Conservation (phyloP, 1,140 invertebrate species). For the Bombus pascuorum region DNA sequence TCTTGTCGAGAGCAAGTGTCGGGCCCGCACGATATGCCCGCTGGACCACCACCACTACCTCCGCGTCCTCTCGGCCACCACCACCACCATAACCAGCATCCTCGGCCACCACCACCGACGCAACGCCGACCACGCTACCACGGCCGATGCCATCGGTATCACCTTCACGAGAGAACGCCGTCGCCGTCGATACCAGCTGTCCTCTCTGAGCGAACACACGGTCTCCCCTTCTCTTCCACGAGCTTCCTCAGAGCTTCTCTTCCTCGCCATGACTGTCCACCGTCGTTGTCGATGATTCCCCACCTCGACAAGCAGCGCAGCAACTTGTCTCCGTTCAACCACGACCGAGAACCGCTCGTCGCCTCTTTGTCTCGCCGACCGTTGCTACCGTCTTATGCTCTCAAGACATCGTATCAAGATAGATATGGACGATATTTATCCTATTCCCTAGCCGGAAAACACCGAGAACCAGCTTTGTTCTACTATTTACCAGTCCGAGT, state of each 20-base stretch:
- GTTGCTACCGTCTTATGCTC: not conserved
- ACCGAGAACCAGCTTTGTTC: not conserved
- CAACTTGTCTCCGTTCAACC: conserved; percentile 52
- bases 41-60: conserved; percentile 27
- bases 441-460: too few species aligned
- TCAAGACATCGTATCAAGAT: not conserved
- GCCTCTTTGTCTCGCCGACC: conserved; percentile 23
- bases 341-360: conserved; percentile 38
- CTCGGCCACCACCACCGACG: conserved; percentile 40
- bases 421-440: conserved; percentile 7
- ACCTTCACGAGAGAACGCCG: conserved; percentile 48
- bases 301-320: conserved; percentile 4
- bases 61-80: conserved; percentile 16
- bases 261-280: conserved; percentile 1
- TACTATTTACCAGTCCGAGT: not conserved
- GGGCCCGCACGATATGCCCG: not conserved
- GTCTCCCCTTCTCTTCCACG: conserved; percentile 34
- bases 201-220: conserved; percentile 19
- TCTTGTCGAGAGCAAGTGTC: conserved; percentile 72
- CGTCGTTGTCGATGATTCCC: conserved; percentile 15
- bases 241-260: not conserved
- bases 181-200: conserved; percentile 52
- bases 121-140: conserved; percentile 10
- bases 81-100: conserved; percentile 22
- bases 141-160: conserved; percentile 55